Evolutionary conservation across 2,797 vertebrate genomes (phyloP), one percentile per base, ranked within the genome.

Genomic region (Austrolebias charrua): DNA sequence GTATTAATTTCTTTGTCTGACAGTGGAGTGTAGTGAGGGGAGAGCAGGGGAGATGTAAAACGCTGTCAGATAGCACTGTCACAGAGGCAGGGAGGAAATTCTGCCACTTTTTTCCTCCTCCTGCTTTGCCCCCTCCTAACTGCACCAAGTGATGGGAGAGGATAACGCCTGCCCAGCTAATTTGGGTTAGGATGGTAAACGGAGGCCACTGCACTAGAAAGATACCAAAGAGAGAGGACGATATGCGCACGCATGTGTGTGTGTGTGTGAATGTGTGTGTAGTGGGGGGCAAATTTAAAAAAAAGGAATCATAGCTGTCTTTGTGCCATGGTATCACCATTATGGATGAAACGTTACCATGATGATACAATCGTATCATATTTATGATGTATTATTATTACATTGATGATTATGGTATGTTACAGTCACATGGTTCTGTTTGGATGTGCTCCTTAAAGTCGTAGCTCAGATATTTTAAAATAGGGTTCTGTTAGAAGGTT

Each of bases 1-100:
- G 97, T 98, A 98, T 98, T 98, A 96, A 99, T 99, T 98, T 98
- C 96, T 98, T 95, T 98, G 96, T 97, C 95, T 98, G 96, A 94
- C 95, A 95, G 95, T 93, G 94, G 94, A 96, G 94, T 93, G 94
- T 93, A 93, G 95, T 93, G 95, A 95, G 95, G 95, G 95, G 95
- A 92, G 93, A 89, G 93, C 93, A 93, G 94, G 94, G 94, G 95
- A 95, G 94, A 96, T 96, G 95, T 96, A 95, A 95, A 96, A 96
- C 93, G 95, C 94, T 97, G 95, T 97, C 96, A 98, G 94, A 96
- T 94, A 95, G 95, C 94, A 94, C 93, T 96, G 95, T 96, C 95
- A 98, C 94, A 92, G 88, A 91, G 94, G 93, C 93, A 95, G 95
- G 94, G 92, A 90, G 91, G 82, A 89, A 88, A 83, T 80, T 84